phyloP scores from a whole-genome alignment of 35 echinoderm and acorn worm species.

The Heliocidaris tuberculata region DNA sequence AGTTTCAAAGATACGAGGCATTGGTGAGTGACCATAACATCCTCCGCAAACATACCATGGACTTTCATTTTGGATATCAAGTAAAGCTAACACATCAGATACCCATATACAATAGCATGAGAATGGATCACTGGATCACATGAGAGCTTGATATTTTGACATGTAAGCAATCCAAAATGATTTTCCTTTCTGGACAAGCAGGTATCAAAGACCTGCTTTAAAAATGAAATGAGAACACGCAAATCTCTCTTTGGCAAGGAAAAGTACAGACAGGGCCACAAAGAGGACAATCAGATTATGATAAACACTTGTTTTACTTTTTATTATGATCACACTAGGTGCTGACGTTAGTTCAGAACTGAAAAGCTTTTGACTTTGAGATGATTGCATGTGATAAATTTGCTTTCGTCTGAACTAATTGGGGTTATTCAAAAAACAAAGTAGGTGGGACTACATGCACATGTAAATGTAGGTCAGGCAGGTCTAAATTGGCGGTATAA shows the following conservation, averaged over 20 bases:
- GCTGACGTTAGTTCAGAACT: background rate
- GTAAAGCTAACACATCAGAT: background rate
- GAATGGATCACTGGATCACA: background rate
- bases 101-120: background rate
- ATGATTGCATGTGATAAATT: background rate
- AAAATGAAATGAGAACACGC: background rate
- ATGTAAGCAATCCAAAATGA: background rate
- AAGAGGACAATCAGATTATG: background rate
- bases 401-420: background rate
- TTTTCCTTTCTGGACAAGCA: background rate
- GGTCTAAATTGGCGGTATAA: background rate
- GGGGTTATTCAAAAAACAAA: background rate
- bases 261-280: slow-evolving; percentile 7
- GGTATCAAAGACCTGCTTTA: background rate
- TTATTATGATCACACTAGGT: background rate
- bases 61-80: slow-evolving; percentile 30
- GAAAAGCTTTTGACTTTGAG: slow-evolving; percentile 1
- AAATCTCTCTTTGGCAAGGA: background rate
- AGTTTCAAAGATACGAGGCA: background rate
- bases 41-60: background rate
- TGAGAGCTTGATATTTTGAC: background rate
- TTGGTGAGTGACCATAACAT: background rate
- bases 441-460: background rate
- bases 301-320: background rate
- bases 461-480: background rate